These are phyloP conservation scores for Scotopteryx bipunctaria DNA, from an alignment of 2,888 invertebrate genomes.

Conservation along the genomic window DNA sequence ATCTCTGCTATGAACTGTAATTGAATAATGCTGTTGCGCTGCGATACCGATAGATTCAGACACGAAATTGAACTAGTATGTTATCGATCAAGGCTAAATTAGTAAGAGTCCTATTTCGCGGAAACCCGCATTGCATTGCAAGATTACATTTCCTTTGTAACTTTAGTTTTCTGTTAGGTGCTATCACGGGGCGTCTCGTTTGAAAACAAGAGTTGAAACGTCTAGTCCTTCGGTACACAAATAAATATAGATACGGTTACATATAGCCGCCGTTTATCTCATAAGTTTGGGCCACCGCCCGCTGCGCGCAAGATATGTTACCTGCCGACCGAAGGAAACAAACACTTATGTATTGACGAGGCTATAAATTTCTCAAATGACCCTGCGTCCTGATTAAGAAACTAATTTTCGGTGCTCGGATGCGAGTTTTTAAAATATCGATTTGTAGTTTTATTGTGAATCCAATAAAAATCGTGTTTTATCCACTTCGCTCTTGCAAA, in stretches of 20 bases:
- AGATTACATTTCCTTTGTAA: constrained; percentile 1
- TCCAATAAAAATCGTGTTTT: constrained; percentile 25
- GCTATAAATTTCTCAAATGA: constrained; percentile 72
- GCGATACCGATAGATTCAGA: constrained; percentile 35
- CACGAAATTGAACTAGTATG: constrained; percentile 33
- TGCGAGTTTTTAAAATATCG: constrained; percentile 49
- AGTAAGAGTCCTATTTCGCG: constrained; percentile 13
- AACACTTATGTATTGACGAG: constrained; percentile 69
- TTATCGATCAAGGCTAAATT: constrained; percentile 35
- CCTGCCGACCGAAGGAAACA: constrained; percentile 73
- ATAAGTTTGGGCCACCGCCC: constrained; percentile 67
- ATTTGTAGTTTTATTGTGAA: constrained; percentile 45
- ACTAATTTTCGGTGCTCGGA: constrained; percentile 61
- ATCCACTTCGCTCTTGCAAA: constrained; percentile 6
- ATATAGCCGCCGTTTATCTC: constrained; percentile 39
- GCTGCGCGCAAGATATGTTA: constrained; percentile 71
- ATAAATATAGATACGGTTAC: constrained; percentile 26
- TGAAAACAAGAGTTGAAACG: constrained; percentile 4
- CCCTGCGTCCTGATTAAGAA: constrained; percentile 71
- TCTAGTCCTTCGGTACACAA: constrained; percentile 11
- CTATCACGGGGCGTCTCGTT: too few species aligned
- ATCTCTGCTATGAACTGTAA: constrained; percentile 35
- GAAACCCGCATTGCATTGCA: constrained; percentile 1
- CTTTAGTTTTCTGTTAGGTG: background rate
- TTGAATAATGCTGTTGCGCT: constrained; percentile 37